phyloP scores from a whole-genome alignment of 2,888 invertebrate species.

The Eupithecia vulgata region DNA sequence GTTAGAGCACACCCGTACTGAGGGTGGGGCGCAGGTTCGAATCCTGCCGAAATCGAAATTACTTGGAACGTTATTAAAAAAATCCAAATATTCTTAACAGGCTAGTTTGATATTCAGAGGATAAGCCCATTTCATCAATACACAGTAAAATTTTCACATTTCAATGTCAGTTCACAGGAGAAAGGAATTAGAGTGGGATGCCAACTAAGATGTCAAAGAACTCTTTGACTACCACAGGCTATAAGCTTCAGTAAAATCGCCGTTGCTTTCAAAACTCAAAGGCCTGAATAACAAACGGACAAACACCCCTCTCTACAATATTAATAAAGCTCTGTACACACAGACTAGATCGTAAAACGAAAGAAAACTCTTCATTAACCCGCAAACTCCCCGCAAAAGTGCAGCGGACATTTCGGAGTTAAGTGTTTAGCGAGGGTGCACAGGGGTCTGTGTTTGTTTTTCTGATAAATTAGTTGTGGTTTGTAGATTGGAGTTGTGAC shows the following conservation, averaged over 20 bases:
- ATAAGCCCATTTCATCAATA: no score
- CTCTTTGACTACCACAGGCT: background rate
- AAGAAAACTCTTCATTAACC: conserved; percentile 65
- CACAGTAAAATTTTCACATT: no score
- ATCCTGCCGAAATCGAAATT: no score
- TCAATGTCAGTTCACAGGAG: no score
- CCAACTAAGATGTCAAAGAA: background rate
- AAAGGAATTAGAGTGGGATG: background rate
- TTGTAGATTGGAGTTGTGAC: background rate
- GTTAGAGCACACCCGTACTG: no score
- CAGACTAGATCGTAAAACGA: conserved; percentile 34
- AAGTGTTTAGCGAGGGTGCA: conserved; percentile 11
- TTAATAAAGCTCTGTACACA: conserved; percentile 21
- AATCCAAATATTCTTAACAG: no score
- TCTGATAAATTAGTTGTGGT: conserved; percentile 4
- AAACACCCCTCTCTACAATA: background rate
- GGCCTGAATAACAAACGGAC: background rate
- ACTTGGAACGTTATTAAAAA: no score
- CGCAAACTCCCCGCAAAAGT: conserved; percentile 50
- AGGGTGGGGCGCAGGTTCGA: no score
- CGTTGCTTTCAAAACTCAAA: background rate
- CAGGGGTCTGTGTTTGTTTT: conserved; percentile 30
- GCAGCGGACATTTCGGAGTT: conserved; percentile 22
- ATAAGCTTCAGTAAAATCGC: background rate
- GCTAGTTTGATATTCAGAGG: no score